Evolutionary conservation across 2,797 vertebrate species (phyloP).

Genomic region (Myiothlypis chrysogaster): DNA sequence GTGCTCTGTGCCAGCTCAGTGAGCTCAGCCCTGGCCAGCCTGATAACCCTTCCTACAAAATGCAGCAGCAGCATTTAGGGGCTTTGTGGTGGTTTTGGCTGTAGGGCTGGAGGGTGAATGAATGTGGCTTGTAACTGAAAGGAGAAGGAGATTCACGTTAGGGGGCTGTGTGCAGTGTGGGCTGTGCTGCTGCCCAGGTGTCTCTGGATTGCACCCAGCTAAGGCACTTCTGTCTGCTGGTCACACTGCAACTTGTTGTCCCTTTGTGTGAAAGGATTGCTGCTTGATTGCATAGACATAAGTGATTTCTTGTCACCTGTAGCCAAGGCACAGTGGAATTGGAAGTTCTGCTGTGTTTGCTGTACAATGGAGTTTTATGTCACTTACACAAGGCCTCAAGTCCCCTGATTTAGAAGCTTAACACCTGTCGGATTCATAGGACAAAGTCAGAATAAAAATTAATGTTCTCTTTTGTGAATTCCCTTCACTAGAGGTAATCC

Average conservation of each 20-base stretch:
- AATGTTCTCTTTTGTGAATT: background rate
- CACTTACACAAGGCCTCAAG: background rate
- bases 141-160: background rate
- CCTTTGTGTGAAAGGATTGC: background rate
- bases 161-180: background rate
- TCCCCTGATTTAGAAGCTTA: background rate
- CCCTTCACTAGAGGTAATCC: background rate
- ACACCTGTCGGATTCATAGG: background rate
- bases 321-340: background rate
- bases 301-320: background rate
- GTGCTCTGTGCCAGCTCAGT: background rate
- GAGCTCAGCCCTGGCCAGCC: background rate
- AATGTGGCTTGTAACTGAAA: background rate
- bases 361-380: background rate
- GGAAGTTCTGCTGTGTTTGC: background rate
- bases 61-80: background rate
- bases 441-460: background rate
- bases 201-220: background rate
- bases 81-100: background rate
- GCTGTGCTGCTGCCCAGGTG: background rate
- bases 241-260: background rate
- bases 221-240: background rate
- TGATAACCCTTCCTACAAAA: background rate
- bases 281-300: background rate
- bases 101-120: background rate